Evolutionary conservation across 2,888 invertebrate genomes (phyloP).

Genomic region (Laspeyria flexula): DNA sequence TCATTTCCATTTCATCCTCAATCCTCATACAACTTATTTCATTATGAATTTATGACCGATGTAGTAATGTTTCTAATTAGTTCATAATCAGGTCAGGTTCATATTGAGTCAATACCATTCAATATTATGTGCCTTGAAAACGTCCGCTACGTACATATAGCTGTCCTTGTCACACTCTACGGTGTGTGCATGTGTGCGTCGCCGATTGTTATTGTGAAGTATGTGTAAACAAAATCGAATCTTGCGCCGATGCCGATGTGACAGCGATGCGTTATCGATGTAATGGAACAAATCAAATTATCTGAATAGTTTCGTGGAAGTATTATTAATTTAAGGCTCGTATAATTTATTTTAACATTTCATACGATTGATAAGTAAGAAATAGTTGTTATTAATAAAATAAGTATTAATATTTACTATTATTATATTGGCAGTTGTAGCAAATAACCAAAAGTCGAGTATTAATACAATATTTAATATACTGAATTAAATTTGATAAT

Average conservation of each 20-base stretch:
- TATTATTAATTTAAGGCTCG: not conserved
- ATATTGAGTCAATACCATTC: conserved; percentile 40
- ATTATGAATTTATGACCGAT: conserved; percentile 29
- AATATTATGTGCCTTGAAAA: conserved; percentile 39
- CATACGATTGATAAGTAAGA: too few relatives aligned
- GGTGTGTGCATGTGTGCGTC: conserved; percentile 33
- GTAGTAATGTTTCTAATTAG: conserved; percentile 46
- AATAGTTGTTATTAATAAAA: too few relatives aligned
- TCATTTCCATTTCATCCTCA: too few relatives aligned
- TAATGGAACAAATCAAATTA: conserved; percentile 36
- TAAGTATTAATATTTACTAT: too few relatives aligned
- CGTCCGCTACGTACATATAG: conserved; percentile 32
- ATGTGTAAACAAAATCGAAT: conserved; percentile 69
- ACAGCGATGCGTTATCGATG: conserved; percentile 45
- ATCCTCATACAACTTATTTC: not conserved
- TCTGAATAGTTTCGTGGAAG: conserved; percentile 12
- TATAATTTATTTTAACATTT: not conserved
- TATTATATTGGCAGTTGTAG: too few relatives aligned
- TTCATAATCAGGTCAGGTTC: conserved; percentile 50
- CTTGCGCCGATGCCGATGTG: conserved; percentile 52
- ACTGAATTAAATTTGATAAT: too few relatives aligned
- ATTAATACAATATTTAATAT: too few relatives aligned
- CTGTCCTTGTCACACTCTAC: conserved; percentile 48
- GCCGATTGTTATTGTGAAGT: conserved; percentile 69
- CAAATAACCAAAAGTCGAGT: too few relatives aligned